Percentiles rank a stretch among this genome's conserved stretches.
Evolutionary conservation across 2,888 invertebrate species (phyloP).

Genomic region (Epinotia ramella): DNA sequence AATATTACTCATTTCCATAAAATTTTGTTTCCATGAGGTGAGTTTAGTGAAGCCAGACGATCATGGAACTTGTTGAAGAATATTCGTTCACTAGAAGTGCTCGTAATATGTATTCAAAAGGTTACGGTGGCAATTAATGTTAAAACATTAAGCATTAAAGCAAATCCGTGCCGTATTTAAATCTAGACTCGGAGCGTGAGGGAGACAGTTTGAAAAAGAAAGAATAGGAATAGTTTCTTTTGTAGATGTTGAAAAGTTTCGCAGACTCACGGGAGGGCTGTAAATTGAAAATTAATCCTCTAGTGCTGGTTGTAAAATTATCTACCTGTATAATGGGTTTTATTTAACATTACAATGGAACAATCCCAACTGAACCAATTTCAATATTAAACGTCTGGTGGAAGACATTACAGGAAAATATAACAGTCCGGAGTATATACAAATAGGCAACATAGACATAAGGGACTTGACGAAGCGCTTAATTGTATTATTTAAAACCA

Average conservation of each 20-base stretch:
- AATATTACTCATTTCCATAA: conserved; percentile 54
- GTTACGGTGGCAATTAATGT: conserved; percentile 14
- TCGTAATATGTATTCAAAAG: conserved; percentile 2
- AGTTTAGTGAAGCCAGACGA: conserved; percentile 36
- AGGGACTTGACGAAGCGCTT: conserved; percentile 54
- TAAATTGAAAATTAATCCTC: conserved; percentile 48
- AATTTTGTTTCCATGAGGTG: conserved; percentile 48
- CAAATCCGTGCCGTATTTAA: conserved; percentile 22
- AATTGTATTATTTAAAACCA: conserved; percentile 53
- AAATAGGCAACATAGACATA: conserved; percentile 12
- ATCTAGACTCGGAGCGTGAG: conserved; percentile 24
- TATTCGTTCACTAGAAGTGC: conserved; percentile 3
- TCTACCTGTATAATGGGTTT: conserved; percentile 25
- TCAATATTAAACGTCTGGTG: neutral
- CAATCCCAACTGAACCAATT: neutral
- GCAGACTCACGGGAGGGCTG: conserved; percentile 29
- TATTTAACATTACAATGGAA: conserved; percentile 12
- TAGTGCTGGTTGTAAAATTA: conserved; percentile 36
- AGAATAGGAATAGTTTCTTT: conserved; percentile 27
- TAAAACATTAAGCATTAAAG: conserved; percentile 21
- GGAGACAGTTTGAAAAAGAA: conserved; percentile 40
- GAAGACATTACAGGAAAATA: no score
- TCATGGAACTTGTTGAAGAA: conserved; percentile 20
- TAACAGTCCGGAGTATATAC: no score
- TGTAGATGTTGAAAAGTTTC: conserved; percentile 41